Base-by-base conservation (phyloP, 2,113 vertebrate genomes). In the Brachyhypopomus gauderio region DNA sequence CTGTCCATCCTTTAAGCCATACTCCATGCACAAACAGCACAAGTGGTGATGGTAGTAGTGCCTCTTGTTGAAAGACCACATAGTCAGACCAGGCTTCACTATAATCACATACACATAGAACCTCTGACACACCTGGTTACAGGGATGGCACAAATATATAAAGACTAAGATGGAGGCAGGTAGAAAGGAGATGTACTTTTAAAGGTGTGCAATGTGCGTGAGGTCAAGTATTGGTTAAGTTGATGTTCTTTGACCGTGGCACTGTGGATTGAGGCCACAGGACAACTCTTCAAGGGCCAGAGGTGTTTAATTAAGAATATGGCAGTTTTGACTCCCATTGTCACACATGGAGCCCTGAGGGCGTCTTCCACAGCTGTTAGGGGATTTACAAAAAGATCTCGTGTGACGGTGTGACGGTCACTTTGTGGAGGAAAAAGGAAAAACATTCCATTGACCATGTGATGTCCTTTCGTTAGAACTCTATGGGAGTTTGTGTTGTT, bases 251-350 rank as follows among this genome's bases (percentile, higher is more conserved):
- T 66, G 64, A 72, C 60, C 70, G 77, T 78, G 81, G 63, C 19
- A n/a, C 3, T 84, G 38, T 34, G 63, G 34, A 70, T 9, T 19
- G 66, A 30, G 23, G n/a, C 20, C 5, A 41, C 45, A 84, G 79
- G 1, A 1, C 75, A 85, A 3, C 84, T 80, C 81, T 83, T 80
- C 64, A 34, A 56, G 87, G 82, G 73, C 34, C 38, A 79, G 77
- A 91, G 87, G 90, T 89, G 88, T 93, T 93, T 92, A 90, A 91
- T 93, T 91, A 91, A 83, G 76, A 88, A 77, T 88, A 77, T 88
- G 79, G 79, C 80, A 67, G 59, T 88, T 89, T 89, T 88, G 84
- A 82, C 86, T 60, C 20, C n/a, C 30, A 5, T 34, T 36, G 17
- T 20, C 23, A 70, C 14, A 22, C 20, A 3, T 38, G n/a, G 1